Evolutionary conservation across 2,113 vertebrate genomes (phyloP).

Genomic region (Halichoeres trimaculatus): DNA sequence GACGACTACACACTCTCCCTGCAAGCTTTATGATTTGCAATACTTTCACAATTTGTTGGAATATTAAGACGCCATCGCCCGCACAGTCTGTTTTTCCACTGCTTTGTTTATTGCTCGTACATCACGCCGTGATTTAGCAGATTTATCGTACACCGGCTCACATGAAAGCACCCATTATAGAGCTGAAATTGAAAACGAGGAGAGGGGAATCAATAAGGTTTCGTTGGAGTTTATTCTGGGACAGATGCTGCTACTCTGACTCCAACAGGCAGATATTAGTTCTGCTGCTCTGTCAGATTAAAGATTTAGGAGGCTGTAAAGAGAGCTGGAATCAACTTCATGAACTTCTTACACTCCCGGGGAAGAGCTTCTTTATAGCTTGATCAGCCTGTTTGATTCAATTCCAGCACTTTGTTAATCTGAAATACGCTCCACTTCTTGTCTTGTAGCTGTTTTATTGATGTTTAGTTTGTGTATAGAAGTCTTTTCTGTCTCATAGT

Average conservation of each 20-base stretch:
- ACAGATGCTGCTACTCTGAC: neutral
- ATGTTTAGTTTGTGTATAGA: neutral
- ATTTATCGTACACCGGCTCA: neutral
- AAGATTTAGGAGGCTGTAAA: neutral
- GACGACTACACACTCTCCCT: neutral
- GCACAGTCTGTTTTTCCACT: neutral
- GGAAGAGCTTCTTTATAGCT: too few species aligned
- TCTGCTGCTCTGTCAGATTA: conserved; percentile 1
- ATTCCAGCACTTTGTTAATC: neutral
- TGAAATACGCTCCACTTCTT: neutral
- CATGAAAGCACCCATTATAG: neutral
- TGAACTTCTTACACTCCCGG: neutral
- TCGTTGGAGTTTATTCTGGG: neutral
- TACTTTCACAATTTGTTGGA: neutral
- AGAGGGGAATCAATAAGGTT: neutral
- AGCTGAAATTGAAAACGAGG: neutral
- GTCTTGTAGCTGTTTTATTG: neutral
- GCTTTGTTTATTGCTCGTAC: neutral
- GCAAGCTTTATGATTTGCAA: neutral
- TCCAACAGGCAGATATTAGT: neutral
- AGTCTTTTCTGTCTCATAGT: neutral
- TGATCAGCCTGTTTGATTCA: neutral
- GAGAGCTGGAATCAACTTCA: neutral
- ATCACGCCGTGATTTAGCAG: neutral
- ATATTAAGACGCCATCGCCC: neutral